These are phyloP conservation scores for Calephelis virginiensis DNA, from an alignment of 1,140 invertebrate genomes.

Conservation along the genomic window DNA sequence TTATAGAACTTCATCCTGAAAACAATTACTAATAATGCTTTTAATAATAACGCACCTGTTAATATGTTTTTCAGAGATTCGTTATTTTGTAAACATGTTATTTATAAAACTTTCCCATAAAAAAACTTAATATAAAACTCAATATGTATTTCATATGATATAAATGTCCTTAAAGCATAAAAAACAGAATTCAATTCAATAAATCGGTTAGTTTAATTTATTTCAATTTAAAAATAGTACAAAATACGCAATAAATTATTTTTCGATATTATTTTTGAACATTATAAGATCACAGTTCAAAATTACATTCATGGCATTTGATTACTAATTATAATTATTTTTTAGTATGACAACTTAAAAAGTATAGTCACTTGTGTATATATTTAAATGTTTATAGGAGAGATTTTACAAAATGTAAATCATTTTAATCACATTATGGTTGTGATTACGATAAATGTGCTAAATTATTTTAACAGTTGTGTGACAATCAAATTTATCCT, in stretches of 20 bases:
- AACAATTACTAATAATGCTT: too few relatives aligned
- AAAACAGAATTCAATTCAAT: slow-evolving; percentile 12
- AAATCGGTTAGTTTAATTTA: slow-evolving; percentile 19
- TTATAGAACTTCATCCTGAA: too few relatives aligned
- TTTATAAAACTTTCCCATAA: slow-evolving; percentile 7
- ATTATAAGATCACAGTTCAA: slow-evolving; percentile 74
- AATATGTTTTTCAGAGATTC: background rate
- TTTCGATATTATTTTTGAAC: slow-evolving; percentile 62
- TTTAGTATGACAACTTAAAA: background rate
- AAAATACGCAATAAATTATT: slow-evolving; percentile 55
- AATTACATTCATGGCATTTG: slow-evolving; percentile 71
- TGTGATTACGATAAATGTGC: too few relatives aligned
- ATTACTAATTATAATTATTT: slow-evolving; percentile 27
- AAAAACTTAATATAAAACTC: slow-evolving; percentile 21
- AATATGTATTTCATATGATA: slow-evolving; percentile 21
- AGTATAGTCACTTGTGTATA: background rate
- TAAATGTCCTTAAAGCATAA: slow-evolving; percentile 21
- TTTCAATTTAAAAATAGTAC: slow-evolving; percentile 27
- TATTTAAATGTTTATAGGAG: background rate
- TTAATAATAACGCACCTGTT: too few relatives aligned
- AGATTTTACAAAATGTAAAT: too few relatives aligned
- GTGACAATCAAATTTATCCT: too few relatives aligned
- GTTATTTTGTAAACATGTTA: background rate
- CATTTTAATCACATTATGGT: too few relatives aligned
- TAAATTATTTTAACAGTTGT: too few relatives aligned